Evolutionary conservation across 2,888 invertebrate species (phyloP).

Genomic region (Tenthredo notha): DNA sequence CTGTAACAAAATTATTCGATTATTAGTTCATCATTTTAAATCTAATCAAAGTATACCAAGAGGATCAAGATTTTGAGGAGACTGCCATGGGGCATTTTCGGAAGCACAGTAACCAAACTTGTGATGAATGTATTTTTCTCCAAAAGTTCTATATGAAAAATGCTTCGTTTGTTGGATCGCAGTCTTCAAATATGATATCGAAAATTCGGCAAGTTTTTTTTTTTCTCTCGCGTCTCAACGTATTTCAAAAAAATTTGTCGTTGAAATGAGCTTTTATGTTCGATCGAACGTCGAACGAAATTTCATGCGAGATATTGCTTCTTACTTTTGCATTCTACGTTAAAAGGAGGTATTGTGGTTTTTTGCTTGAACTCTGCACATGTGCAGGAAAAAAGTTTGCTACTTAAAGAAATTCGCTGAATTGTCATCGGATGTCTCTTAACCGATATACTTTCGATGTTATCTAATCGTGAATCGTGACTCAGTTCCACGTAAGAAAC

Average conservation of each 20-base stretch:
- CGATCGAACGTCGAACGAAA: not conserved
- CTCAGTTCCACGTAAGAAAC: not conserved
- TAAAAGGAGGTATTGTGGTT: not conserved
- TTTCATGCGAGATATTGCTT: not conserved
- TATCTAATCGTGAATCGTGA: not conserved
- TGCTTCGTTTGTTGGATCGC: not conserved
- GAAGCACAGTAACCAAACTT: not conserved
- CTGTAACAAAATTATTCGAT: constrained; percentile 1
- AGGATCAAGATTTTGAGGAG: not conserved
- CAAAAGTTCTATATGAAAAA: too few species aligned
- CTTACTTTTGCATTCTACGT: not conserved
- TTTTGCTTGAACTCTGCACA: not conserved
- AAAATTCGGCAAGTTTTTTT: not conserved
- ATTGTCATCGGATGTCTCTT: not conserved
- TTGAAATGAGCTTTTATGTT: not conserved
- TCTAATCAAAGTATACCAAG: not conserved
- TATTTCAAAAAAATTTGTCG: not conserved
- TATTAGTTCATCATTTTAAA: not conserved
- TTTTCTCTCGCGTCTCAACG: not conserved
- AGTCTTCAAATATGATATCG: not conserved
- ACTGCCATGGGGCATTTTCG: not conserved
- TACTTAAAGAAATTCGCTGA: not conserved
- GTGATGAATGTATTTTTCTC: not conserved
- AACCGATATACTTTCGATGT: not conserved
- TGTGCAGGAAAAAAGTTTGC: not conserved